A percentile compares a stretch with the other conserved stretches of the same genome.
phyloP scores from a whole-genome alignment of 2,888 invertebrate genomes.

The Glomeris marginata region DNA sequence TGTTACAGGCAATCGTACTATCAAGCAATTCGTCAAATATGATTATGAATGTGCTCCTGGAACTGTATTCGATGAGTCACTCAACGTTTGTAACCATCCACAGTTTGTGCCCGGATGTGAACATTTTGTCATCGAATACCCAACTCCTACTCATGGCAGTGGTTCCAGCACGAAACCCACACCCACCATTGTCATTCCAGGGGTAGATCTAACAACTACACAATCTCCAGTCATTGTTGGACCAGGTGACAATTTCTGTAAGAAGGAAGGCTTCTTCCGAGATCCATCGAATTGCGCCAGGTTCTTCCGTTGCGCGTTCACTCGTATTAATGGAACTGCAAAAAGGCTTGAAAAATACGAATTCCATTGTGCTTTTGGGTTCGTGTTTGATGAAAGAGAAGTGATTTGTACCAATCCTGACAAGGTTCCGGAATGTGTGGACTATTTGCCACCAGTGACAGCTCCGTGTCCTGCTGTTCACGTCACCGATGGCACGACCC shows the following conservation, averaged over 20 bases:
- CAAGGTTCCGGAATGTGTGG: no score
- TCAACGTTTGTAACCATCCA: conserved; percentile 19
- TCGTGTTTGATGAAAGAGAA: background rate
- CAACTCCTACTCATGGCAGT: background rate
- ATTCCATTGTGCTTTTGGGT: conserved; percentile 6
- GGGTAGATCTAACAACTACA: background rate
- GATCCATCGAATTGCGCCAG: conserved; percentile 9
- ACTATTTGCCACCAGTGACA: no score
- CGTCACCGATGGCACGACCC: no score
- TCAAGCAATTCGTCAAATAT: conserved; percentile 12
- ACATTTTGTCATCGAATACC: background rate
- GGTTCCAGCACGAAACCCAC: background rate
- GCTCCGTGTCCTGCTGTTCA: no score
- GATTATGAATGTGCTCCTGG: conserved; percentile 19
- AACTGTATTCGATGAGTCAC: conserved; percentile 20
- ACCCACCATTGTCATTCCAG: background rate
- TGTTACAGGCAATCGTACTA: background rate
- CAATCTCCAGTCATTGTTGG: conserved; percentile 2
- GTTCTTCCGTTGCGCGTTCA: conserved; percentile 7
- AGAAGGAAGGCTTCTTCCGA: conserved; percentile 7
- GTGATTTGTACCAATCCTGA: no score
- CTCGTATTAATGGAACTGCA: conserved; percentile 2
- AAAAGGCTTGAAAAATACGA: conserved; percentile 6
- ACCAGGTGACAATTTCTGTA: conserved; percentile 4
- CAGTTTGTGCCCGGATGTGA: conserved; percentile 9